phyloP scores from a whole-genome alignment of 1,140 invertebrate species.

The Marisa cornuarietis region DNA sequence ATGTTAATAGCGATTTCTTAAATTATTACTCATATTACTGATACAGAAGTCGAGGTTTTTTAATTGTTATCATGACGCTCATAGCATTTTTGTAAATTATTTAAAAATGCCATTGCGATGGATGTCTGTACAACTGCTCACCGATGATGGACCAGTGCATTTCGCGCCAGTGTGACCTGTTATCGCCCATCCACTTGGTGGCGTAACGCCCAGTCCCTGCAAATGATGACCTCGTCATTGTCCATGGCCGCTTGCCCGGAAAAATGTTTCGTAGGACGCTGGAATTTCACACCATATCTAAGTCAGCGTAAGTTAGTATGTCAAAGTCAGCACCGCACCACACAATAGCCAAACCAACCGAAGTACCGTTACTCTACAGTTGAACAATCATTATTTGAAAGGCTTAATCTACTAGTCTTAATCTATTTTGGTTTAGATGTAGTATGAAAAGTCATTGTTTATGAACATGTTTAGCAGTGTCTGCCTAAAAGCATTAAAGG shows the following conservation, averaged over 20 bases:
- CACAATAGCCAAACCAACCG: not conserved
- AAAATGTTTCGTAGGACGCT: slow-evolving; percentile 47
- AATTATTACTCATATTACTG: not conserved
- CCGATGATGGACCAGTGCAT: slow-evolving; percentile 51
- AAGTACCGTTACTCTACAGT: not conserved
- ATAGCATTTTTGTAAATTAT: too few relatives aligned
- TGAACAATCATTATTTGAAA: too few relatives aligned
- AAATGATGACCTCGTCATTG: slow-evolving; percentile 84
- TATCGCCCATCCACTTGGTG: slow-evolving; percentile 85
- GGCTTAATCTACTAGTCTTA: too few relatives aligned
- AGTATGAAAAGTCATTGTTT: too few relatives aligned
- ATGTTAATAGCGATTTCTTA: not conserved
- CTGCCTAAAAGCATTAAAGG: too few relatives aligned
- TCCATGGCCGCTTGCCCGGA: slow-evolving; percentile 73
- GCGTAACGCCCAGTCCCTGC: slow-evolving; percentile 80
- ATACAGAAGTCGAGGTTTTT: too few relatives aligned
- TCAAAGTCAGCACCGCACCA: not conserved
- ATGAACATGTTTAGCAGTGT: too few relatives aligned
- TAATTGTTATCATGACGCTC: too few relatives aligned
- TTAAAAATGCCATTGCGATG: too few relatives aligned
- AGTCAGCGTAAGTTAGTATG: not conserved
- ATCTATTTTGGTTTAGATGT: too few relatives aligned
- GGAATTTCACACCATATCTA: not conserved
- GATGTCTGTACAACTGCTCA: slow-evolving; percentile 12
- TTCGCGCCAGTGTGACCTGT: slow-evolving; percentile 42